Conservation (phyloP, 2,888 invertebrate genomes). For the Clitarchus hookeri region DNA sequence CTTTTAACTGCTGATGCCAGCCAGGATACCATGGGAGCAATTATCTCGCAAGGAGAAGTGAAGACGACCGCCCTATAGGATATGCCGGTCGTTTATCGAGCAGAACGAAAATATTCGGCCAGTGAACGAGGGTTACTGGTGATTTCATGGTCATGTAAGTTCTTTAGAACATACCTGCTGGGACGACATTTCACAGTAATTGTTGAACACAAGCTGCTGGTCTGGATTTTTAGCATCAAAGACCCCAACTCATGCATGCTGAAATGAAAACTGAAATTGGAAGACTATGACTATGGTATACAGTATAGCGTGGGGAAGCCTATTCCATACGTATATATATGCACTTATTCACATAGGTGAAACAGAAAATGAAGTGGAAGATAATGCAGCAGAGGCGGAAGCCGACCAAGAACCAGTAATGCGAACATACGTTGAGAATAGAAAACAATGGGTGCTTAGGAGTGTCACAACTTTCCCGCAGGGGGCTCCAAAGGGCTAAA, state of each 20-base stretch:
- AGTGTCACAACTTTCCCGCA: not conserved
- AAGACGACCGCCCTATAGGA: conserved; percentile 38
- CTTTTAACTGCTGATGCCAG: conserved; percentile 41
- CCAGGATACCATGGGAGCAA: conserved; percentile 33
- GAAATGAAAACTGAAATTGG: conserved; percentile 37
- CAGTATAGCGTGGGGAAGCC: conserved; percentile 36
- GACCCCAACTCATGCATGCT: conserved; percentile 38
- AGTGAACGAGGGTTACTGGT: conserved; percentile 40
- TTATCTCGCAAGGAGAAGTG: conserved; percentile 33
- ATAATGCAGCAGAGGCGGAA: no score
- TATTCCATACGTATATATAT: not conserved
- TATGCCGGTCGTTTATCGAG: conserved; percentile 37
- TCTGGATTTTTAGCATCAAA: conserved; percentile 37
- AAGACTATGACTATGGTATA: conserved; percentile 36
- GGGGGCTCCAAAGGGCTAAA: not conserved
- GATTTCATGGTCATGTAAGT: conserved; percentile 35
- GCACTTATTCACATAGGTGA: not conserved
- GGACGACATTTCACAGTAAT: conserved; percentile 38
- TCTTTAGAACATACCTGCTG: conserved; percentile 26
- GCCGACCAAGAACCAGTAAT: no score
- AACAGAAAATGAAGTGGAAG: not conserved
- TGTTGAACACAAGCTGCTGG: conserved; percentile 40
- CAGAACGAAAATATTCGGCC: conserved; percentile 35
- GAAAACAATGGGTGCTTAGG: not conserved
- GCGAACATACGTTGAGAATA: not conserved